Base-by-base conservation (phyloP, 1,140 invertebrate species). In the Leptinotarsa texana region DNA sequence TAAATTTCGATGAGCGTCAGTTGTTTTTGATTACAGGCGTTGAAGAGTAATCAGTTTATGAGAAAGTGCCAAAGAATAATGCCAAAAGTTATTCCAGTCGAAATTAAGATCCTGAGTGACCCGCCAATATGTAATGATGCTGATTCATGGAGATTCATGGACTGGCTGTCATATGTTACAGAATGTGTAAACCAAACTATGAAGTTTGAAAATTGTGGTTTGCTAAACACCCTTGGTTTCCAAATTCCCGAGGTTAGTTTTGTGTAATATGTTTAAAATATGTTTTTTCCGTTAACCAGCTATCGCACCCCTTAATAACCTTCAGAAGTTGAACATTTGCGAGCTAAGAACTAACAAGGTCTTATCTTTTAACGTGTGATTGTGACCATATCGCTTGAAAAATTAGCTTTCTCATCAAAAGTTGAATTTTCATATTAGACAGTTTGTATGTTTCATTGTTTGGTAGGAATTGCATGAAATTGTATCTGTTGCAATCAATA, bases 181-280 rank as follows among this genome's bases (percentile, higher is more conserved):
- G 93, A 94, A 83, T 86, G 91, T 71, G 93, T 95, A 69, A 94
- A 95, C 85, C 90, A 92, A 82, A 90, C 91, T 4, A 93, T 95
- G 92, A 92, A 93, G 85, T 94, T 91, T 84, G 90, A 92, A 78
- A 92, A 93, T 81, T 87, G 88, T 83, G 93, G 92, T 74, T 90
- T 89, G 84, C 91, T 93, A 8, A 91, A 93, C 42, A 90, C 92
- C 0, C 82, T 94, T 33, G 88, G 92, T 42, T 94, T 93, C 82
- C 91, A 92, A 80, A 90, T 91, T 61, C 92, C 92, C 4, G 87
- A 91, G 75, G 88, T 89, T 82, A 79, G 75, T 76, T 11, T 42
- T 42, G 33, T 33, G 27, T 22, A 22, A 22, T 22, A 22, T 22
- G 22, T 22, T 1, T 2, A 22, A 22, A 22, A 22, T 22, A 2